Evolutionary conservation across 2,888 invertebrate genomes (phyloP), one percentile per base, ranked within the genome.

Genomic region (Philereme transversata): DNA sequence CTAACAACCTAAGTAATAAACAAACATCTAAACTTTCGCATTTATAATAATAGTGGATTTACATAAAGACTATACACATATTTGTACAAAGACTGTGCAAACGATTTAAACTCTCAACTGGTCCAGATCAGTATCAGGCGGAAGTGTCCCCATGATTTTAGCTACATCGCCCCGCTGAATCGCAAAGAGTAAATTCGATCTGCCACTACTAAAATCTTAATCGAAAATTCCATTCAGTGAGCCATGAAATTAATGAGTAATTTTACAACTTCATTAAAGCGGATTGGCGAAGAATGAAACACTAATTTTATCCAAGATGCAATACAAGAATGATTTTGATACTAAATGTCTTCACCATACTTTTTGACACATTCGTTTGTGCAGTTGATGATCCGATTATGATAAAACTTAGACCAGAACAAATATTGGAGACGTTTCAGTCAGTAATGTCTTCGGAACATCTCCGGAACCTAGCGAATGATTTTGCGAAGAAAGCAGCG

Each of bases 401-500:
- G 11, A 49, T 83, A 5, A 70, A 73, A 51, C 34, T 85, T 0
- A 73, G 70, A 9, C 70, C 80, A 0, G 72, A 78, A n/a, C 73
- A 80, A 48, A 66, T 86, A 5, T 54, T 76, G 6, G 63, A 77
- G 8, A 73, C 78, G 4, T 74, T 87, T 34, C 72, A 78, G 50
- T 69, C 76, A 0, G 65, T 82, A 0, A 64, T 81, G 1, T 73
- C 76, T 0, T 73, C 79, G 4, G 73, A 77, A 7, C 81, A 81
- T 58, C 65, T 83, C 0, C 70, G 72, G 49, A 56, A 67, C 10
- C 57, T 84, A 11, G 82, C 81, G 0, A 74, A 78, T 46, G 70
- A 78, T 0, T 79, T 84, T 38, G 81, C 81, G 0, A 54, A 70
- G 5, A 79, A 76, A 51, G 78, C 82, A 0, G 80, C 82, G 0